These are phyloP conservation scores for Ciconia nigra DNA, from an alignment of 2,797 vertebrate species.

Conservation along the genomic window DNA sequence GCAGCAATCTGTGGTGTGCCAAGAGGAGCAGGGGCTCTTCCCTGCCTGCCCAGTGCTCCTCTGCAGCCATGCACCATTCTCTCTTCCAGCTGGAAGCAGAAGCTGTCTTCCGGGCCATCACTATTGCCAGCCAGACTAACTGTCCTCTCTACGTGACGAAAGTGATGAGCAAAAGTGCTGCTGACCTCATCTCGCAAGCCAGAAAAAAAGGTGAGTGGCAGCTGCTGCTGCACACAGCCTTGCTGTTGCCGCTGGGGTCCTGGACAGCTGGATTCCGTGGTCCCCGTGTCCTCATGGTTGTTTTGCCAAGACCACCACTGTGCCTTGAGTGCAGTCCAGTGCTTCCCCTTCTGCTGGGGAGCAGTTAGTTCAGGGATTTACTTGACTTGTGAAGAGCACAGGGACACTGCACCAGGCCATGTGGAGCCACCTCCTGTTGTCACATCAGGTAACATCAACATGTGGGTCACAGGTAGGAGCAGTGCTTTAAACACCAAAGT, in stretches of 20 bases:
- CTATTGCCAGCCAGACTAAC: conserved; percentile 97
- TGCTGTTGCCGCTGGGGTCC: not conserved
- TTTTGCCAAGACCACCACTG: not conserved
- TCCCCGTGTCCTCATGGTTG: not conserved
- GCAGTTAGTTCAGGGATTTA: not conserved
- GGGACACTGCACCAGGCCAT: not conserved
- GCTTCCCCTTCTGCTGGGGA: not conserved
- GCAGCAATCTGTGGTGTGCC: not conserved
- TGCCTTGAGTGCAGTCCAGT: not conserved
- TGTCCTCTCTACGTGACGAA: conserved; percentile 96
- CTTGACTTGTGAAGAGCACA: not conserved
- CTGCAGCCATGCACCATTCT: not conserved
- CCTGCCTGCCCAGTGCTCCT: not conserved
- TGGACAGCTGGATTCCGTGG: not conserved
- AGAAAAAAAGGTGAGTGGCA: conserved; percentile 88
- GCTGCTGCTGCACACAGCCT: not conserved
- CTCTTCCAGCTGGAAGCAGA: conserved; percentile 91
- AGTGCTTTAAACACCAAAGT: not conserved
- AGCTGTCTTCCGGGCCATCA: conserved; percentile 95
- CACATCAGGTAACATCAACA: not conserved
- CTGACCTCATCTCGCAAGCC: conserved; percentile 97
- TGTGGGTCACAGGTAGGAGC: not conserved
- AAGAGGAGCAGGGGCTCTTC: not conserved
- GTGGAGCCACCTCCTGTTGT: not conserved
- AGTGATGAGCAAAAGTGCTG: conserved; percentile 98